Base-by-base conservation (phyloP, 2,888 invertebrate genomes). In the Caenorhabditis becei region DNA sequence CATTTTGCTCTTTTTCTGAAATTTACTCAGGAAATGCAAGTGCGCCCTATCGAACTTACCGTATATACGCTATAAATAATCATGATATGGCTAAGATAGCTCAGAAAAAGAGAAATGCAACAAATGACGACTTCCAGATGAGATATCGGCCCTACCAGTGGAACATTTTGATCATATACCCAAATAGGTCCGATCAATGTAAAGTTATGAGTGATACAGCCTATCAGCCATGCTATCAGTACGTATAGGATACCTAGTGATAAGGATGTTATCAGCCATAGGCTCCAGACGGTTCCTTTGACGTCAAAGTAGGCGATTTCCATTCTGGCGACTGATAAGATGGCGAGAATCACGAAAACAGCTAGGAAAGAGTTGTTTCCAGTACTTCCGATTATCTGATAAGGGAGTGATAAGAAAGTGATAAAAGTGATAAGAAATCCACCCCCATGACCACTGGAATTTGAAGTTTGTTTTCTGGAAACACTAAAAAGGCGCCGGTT, bases 371-470 rank as follows among this genome's bases (percentile, higher is more conserved):
- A n/a, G 35, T 26, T 49, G 49, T 65, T 65, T 20, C 18, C 65
- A 4, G 65, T 65, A 18, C 28, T 26, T n/a, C 65, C 65, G 20
- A 47, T 32, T 7, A 65, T 51, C 65, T 65, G 65, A 51, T 20
- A 56, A 41, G 32, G 10, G 32, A 35, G 16, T 41, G 41, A 41
- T 41, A 35, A 18, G 35, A 3, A 20, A n/a, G 10, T 14, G 35
- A 37, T 4, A 35, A 18, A 2, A 35, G 26, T n/a, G 32, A 32
- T 32, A 32, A 32, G 32, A 32, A 32, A 32, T 10, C 10, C 32
- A 32, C 32, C 32, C 32, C 32, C 4, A 4, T 32, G 10, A 7
- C 32, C 32, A 32, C 32, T 10, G 32, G 32, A 32, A 32, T 26
- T n/a, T 20, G 26, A 44, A 62, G n/a, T n/a, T n/a, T n/a, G n/a